Evolutionary conservation across 2,888 invertebrate species (phyloP).

Genomic region (Melanostoma mellinum): DNA sequence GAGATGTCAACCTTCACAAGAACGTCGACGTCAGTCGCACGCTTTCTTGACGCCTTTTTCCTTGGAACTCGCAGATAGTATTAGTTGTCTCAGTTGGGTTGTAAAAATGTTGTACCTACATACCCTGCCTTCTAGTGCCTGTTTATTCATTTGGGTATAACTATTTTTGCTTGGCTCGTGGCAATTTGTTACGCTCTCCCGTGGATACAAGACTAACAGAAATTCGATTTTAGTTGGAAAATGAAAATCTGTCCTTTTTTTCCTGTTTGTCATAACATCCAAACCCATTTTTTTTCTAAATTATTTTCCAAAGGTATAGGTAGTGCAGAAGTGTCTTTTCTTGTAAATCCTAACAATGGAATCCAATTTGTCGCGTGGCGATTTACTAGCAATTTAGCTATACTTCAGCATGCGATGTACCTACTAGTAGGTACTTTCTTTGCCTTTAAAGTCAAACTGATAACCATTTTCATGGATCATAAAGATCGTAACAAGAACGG

Average conservation of each 20-base stretch:
- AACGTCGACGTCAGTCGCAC: conserved; percentile 34
- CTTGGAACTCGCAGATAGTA: not conserved
- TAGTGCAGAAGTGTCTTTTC: conserved; percentile 11
- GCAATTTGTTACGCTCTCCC: conserved; percentile 66
- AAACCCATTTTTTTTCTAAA: conserved; percentile 54
- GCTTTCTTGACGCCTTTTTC: conserved; percentile 15
- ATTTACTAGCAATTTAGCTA: conserved; percentile 47
- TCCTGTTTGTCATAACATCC: not conserved
- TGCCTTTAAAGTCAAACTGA: conserved; percentile 48
- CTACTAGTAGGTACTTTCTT: conserved; percentile 4
- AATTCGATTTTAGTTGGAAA: conserved; percentile 45
- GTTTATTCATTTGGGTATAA: conserved; percentile 24
- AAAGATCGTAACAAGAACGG: conserved; percentile 70
- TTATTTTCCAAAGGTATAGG: conserved; percentile 64
- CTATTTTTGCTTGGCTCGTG: conserved; percentile 35
- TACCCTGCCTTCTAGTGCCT: conserved; percentile 19
- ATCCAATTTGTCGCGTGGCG: conserved; percentile 73
- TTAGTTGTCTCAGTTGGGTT: conserved; percentile 31
- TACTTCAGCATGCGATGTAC: conserved; percentile 15
- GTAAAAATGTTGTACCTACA: conserved; percentile 57
- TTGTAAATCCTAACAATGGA: conserved; percentile 49
- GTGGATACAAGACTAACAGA: conserved; percentile 34
- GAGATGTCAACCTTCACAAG: conserved; percentile 3
- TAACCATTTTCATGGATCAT: conserved; percentile 73
- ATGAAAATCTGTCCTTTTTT: conserved; percentile 7